phyloP scores from a whole-genome alignment of 2,113 vertebrate genomes.

The Panthera leo region DNA sequence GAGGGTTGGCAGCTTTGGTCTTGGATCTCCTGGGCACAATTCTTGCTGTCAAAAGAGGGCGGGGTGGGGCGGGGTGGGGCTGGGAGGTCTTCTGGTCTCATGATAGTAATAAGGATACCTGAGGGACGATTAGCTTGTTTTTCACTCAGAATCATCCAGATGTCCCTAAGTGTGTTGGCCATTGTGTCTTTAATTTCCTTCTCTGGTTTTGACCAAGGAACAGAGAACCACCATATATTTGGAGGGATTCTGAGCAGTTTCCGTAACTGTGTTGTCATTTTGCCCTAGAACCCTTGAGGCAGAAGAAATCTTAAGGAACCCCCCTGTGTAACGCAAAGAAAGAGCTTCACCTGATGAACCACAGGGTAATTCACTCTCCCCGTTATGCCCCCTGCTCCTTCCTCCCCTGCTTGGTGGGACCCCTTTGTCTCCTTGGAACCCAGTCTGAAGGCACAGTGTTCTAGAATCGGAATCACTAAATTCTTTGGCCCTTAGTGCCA shows the following conservation, averaged over 20 bases:
- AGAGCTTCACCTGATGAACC: not conserved
- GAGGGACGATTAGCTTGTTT: not conserved
- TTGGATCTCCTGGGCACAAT: not conserved
- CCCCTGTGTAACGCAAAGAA: not conserved
- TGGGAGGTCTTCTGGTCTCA: not conserved
- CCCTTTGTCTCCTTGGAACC: not conserved
- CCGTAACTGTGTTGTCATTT: not conserved
- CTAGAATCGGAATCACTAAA: not conserved
- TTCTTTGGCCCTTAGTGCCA: not conserved
- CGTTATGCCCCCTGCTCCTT: too few species aligned
- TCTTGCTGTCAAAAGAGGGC: not conserved
- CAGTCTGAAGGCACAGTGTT: not conserved
- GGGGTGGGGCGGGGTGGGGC: not conserved
- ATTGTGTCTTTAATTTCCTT: not conserved
- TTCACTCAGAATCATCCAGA: not conserved
- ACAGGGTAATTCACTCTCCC: rapidly evolving
- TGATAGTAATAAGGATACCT: not conserved
- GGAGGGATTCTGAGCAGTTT: not conserved
- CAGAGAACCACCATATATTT: not conserved
- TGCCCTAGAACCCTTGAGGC: not conserved
- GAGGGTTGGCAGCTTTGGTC: not conserved
- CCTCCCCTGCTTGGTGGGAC: rapidly evolving
- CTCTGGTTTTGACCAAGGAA: not conserved
- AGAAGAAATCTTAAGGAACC: not conserved
- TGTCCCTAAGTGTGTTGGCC: not conserved